Conservation (phyloP, 2,113 vertebrate species). For the Aythya baeri region DNA sequence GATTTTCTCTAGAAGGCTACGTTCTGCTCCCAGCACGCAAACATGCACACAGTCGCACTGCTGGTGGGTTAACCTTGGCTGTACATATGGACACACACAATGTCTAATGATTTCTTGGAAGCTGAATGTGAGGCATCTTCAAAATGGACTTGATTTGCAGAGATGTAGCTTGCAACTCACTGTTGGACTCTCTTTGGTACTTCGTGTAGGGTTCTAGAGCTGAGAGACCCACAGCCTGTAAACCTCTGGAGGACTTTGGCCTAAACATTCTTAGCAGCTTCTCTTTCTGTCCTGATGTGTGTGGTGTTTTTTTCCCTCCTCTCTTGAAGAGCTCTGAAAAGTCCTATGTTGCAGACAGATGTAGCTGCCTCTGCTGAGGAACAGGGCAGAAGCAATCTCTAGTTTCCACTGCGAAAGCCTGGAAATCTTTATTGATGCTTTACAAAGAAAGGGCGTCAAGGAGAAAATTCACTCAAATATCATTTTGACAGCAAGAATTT, state of each 20-base stretch:
- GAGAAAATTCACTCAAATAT: neutral
- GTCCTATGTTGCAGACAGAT: neutral
- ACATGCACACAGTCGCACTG: neutral
- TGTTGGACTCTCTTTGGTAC: neutral
- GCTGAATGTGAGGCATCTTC: neutral
- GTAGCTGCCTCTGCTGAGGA: neutral
- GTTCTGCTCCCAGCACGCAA: accelerated
- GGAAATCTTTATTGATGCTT: neutral
- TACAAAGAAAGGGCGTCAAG: neutral
- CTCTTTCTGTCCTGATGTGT: neutral
- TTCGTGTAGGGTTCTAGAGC: neutral
- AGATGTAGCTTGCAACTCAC: neutral
- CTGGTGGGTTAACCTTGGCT: neutral
- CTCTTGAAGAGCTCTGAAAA: neutral
- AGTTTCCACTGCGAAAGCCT: neutral
- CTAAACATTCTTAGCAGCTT: neutral
- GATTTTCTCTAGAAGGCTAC: neutral
- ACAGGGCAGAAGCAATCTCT: neutral
- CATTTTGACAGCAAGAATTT: neutral
- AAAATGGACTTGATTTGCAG: neutral
- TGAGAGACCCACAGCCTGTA: neutral
- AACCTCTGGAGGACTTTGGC: neutral
- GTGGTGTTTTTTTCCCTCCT: neutral
- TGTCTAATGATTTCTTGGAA: neutral
- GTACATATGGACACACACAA: neutral